Evolutionary conservation across 1,140 invertebrate genomes (phyloP).

Genomic region (Lucilia sericata): DNA sequence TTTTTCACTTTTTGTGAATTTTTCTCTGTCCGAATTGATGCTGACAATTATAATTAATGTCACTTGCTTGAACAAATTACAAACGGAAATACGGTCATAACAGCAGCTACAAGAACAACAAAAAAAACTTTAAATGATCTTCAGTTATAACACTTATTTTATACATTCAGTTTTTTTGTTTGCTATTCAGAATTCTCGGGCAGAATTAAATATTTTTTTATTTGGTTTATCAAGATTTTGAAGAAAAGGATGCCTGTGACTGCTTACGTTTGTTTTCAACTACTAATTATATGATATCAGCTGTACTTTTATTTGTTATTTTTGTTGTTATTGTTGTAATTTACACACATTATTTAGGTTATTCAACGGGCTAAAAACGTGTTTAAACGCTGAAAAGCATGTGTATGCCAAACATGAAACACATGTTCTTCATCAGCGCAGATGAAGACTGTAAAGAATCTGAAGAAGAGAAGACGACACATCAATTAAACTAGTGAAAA

Average conservation of each 20-base stretch:
- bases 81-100: constrained; percentile 37
- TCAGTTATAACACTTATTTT: neutral
- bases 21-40: constrained; percentile 11
- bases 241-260: neutral
- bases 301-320: constrained; percentile 26
- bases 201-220: neutral
- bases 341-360: constrained; percentile 41
- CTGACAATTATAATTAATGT: constrained; percentile 40
- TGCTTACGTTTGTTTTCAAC: neutral
- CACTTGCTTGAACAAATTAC: constrained; percentile 38
- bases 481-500: constrained; percentile 36
- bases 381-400: constrained; percentile 33
- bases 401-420: constrained; percentile 38
- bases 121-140: constrained; percentile 23
- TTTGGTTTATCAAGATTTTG: constrained; percentile 25
- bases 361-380: constrained; percentile 40
- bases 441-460: neutral
- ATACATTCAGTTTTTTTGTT: no score
- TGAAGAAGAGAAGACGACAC: neutral
- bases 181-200: no score
- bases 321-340: constrained; percentile 26
- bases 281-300: constrained; percentile 32
- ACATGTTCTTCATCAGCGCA: constrained; percentile 22
- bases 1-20: neutral
- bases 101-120: constrained; percentile 1